phyloP scores from a whole-genome alignment of 2,113 vertebrate genomes.

The Podarcis raffonei region DNA sequence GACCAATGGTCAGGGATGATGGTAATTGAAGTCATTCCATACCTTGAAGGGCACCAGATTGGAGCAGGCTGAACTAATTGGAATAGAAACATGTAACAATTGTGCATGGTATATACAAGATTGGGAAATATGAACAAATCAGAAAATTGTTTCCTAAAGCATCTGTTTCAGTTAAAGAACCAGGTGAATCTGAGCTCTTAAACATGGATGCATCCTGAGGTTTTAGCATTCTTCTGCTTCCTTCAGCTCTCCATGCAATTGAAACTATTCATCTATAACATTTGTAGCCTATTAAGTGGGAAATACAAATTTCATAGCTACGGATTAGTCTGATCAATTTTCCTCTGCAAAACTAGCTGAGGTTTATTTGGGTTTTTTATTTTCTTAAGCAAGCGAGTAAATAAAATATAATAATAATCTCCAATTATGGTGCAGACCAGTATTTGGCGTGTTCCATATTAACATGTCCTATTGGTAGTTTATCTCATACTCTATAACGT shows the following conservation, averaged over 20 bases:
- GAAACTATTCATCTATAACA: constrained; percentile 65
- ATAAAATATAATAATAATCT: neutral
- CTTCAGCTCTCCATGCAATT: constrained; percentile 2
- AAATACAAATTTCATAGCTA: constrained; percentile 76
- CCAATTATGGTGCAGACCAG: constrained; percentile 30
- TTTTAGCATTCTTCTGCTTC: constrained; percentile 47
- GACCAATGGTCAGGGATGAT: too few species aligned
- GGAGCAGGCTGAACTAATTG: too few species aligned
- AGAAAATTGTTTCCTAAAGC: neutral
- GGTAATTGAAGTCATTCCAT: too few species aligned
- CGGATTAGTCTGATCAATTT: constrained; percentile 72
- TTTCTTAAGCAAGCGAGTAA: neutral
- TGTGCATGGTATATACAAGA: neutral
- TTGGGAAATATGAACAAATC: neutral
- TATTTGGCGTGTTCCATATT: constrained; percentile 40
- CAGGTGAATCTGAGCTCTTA: neutral
- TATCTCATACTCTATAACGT: rapidly evolving
- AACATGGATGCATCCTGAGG: neutral
- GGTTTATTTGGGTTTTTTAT: neutral
- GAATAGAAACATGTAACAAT: too few species aligned
- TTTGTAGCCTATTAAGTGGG: constrained; percentile 70
- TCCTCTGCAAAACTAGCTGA: constrained; percentile 27
- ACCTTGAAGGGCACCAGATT: too few species aligned
- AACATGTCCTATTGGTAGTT: constrained; percentile 19
- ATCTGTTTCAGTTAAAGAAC: neutral